Evolutionary conservation across 2,888 invertebrate species (phyloP).

Genomic region (Ectobius pallidus): DNA sequence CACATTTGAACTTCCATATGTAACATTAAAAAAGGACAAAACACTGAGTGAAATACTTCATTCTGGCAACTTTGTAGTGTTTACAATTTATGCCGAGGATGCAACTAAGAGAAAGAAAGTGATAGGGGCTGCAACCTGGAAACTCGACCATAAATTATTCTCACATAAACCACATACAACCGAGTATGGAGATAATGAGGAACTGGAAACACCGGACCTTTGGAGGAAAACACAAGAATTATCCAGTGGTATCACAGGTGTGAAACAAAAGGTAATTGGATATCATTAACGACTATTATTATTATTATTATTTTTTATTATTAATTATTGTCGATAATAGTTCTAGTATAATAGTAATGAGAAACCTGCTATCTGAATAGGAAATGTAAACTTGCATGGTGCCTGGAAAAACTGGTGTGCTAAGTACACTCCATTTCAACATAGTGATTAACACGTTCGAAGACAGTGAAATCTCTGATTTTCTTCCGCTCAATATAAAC

Average conservation of each 20-base stretch:
- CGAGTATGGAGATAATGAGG: conserved; percentile 50
- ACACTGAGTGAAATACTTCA: conserved; percentile 61
- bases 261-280: conserved; percentile 1
- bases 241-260: conserved; percentile 62
- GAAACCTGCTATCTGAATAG: too few species aligned
- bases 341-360: too few species aligned
- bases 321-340: too few species aligned
- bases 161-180: background rate
- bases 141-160: conserved; percentile 58
- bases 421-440: too few species aligned
- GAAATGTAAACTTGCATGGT: too few species aligned
- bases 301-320: too few species aligned
- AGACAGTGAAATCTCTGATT: too few species aligned
- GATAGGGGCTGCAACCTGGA: conserved; percentile 71
- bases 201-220: conserved; percentile 70
- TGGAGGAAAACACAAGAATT: conserved; percentile 72
- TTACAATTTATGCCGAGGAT: conserved; percentile 66
- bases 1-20: conserved; percentile 57
- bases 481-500: too few species aligned
- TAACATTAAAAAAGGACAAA: background rate
- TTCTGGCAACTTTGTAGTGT: conserved; percentile 70
- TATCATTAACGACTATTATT: too few species aligned
- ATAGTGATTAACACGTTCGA: too few species aligned
- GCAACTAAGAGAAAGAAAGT: conserved; percentile 46
- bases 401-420: too few species aligned